These are phyloP conservation scores for Tringa solitaria DNA, from an alignment of 2,113 vertebrate genomes.

Conservation along the genomic window DNA sequence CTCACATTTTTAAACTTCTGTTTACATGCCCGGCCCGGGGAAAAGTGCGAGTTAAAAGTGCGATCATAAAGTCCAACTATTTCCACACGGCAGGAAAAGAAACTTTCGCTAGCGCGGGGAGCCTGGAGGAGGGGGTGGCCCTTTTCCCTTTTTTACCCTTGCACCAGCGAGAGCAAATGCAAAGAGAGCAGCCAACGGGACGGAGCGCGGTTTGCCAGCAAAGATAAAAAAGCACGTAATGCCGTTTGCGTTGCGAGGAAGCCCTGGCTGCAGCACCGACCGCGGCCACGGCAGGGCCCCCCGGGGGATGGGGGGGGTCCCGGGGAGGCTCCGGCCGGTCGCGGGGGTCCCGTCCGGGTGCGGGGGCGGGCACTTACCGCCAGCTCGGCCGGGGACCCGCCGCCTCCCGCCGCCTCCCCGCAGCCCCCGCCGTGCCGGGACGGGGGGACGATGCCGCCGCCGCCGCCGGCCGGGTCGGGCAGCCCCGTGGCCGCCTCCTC, in stretches of 20 bases:
- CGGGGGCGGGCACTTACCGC: not conserved
- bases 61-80: not conserved
- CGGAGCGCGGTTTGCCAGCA: fast-evolving
- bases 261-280: not conserved
- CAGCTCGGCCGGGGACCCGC: not conserved
- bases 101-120: not conserved
- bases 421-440: constrained; percentile 28
- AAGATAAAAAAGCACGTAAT: fast-evolving
- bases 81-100: not conserved
- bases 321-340: not conserved
- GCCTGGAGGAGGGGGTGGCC: not conserved
- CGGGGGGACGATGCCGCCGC: too few species aligned
- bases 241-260: fast-evolving
- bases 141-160: not conserved
- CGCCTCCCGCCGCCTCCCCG: constrained; percentile 40
- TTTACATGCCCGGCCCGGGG: not conserved
- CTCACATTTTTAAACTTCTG: not conserved
- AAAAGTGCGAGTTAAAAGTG: too few species aligned
- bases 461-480: too few species aligned
- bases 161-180: not conserved
- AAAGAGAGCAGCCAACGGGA: not conserved
- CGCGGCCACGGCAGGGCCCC: not conserved
- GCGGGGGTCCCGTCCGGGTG: not conserved
- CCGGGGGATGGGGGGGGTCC: too few species aligned
- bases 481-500: too few species aligned